Evolutionary conservation across 2,888 invertebrate genomes (phyloP).

Genomic region (Hypena proboscidalis): DNA sequence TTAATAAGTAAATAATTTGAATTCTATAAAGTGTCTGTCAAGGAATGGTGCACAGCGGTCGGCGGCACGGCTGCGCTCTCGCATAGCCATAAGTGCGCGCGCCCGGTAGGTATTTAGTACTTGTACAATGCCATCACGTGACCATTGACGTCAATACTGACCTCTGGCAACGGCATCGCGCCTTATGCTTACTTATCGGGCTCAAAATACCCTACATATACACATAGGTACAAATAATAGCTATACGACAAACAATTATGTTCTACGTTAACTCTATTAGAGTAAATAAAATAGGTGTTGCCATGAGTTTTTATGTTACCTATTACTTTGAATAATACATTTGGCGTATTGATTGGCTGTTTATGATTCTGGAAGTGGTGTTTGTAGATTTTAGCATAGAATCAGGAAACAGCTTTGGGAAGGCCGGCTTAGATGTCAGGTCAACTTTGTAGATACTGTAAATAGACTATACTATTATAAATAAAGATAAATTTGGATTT

Average conservation of each 20-base stretch:
- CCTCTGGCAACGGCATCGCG: slow-evolving; percentile 84
- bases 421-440: too few species aligned
- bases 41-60: background rate
- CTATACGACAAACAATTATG: slow-evolving; percentile 31
- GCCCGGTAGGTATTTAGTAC: slow-evolving; percentile 53
- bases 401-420: too few species aligned
- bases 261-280: slow-evolving; percentile 17
- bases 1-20: too few species aligned
- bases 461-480: too few species aligned
- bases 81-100: slow-evolving; percentile 31
- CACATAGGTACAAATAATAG: slow-evolving; percentile 35
- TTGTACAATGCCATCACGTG: slow-evolving; percentile 83
- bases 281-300: slow-evolving; percentile 11
- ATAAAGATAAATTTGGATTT: too few species aligned
- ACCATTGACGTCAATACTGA: slow-evolving; percentile 90
- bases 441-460: too few species aligned
- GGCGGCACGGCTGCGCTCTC: slow-evolving; percentile 18
- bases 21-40: too few species aligned
- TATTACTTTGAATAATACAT: too few species aligned
- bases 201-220: slow-evolving; percentile 71
- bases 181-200: slow-evolving; percentile 76
- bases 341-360: too few species aligned
- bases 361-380: too few species aligned
- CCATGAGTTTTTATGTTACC: too few species aligned
- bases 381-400: too few species aligned